phyloP scores from a whole-genome alignment of 2,113 vertebrate genomes.

The Carollia perspicillata region DNA sequence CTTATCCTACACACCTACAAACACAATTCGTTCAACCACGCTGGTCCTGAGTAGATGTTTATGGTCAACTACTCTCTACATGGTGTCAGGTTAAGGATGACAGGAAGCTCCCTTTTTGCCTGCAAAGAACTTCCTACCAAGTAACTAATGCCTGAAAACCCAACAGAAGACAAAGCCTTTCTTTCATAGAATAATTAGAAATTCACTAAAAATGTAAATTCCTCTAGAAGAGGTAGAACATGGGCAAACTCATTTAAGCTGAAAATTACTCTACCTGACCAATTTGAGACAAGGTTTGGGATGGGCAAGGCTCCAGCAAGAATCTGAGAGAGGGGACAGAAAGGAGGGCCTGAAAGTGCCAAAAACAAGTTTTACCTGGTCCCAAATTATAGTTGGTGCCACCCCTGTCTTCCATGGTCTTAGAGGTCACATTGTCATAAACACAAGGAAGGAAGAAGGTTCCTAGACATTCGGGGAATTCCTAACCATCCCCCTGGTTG shows the following conservation, averaged over 20 bases:
- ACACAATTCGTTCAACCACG: not conserved
- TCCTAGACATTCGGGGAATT: not conserved
- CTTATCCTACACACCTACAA: not conserved
- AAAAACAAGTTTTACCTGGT: not conserved
- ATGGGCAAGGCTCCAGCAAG: not conserved
- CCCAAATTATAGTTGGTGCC: not conserved
- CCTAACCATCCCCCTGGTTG: not conserved
- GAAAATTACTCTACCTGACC: not conserved
- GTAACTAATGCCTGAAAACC: not conserved
- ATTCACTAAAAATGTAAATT: not conserved
- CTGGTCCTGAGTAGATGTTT: not conserved
- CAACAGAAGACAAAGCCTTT: conserved; percentile 6
- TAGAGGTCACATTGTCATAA: conserved; percentile 11
- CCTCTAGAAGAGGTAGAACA: not conserved
- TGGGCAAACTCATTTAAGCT: not conserved
- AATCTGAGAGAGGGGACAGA: not conserved
- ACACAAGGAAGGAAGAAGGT: not conserved
- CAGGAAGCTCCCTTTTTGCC: not conserved
- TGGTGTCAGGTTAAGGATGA: not conserved
- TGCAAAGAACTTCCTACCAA: not conserved
- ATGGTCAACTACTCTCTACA: not conserved
- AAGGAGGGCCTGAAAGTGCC: not conserved
- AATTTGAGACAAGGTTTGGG: not conserved
- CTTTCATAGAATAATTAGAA: conserved; percentile 14
- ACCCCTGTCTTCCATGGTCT: not conserved